These are phyloP conservation scores for Meda fulgida DNA, from an alignment of 2,797 vertebrate genomes.

Conservation along the genomic window DNA sequence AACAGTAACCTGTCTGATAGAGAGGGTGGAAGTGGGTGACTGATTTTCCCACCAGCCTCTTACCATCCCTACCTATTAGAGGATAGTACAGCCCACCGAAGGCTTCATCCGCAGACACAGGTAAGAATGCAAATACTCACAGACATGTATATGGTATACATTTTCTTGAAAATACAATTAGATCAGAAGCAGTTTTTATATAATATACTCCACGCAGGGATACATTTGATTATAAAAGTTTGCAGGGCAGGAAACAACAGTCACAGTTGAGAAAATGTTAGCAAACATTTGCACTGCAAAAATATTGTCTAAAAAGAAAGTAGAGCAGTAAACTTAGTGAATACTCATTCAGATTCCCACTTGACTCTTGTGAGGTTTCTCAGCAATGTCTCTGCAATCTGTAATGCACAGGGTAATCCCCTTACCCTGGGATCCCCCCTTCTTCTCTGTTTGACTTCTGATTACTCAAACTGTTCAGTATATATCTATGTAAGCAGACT, in stretches of 20 bases:
- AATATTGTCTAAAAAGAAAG: conserved; percentile 22
- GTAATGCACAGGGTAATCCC: conserved; percentile 39
- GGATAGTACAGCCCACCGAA: conserved; percentile 46
- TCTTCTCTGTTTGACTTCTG: conserved; percentile 53
- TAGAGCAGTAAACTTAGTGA: conserved; percentile 5
- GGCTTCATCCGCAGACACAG: neutral
- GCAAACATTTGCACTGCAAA: neutral
- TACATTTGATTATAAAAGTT: conserved; percentile 8
- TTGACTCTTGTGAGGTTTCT: conserved; percentile 31
- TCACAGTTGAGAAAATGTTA: conserved; percentile 13
- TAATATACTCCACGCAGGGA: neutral
- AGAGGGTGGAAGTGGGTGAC: conserved; percentile 59
- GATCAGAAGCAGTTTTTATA: neutral
- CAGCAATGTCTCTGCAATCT: conserved; percentile 49
- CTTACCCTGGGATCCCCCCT: conserved; percentile 55
- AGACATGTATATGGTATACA: neutral
- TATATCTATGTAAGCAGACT: conserved; percentile 22
- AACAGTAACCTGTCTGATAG: conserved; percentile 58
- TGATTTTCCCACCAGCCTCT: conserved; percentile 70
- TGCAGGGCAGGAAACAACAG: neutral
- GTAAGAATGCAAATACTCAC: neutral
- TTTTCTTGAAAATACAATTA: conserved; percentile 12
- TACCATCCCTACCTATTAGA: conserved; percentile 49
- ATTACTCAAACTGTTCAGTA: conserved; percentile 53
- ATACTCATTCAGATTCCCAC: conserved; percentile 31